A percentile compares a stretch with the other conserved stretches of the same genome.
phyloP scores from a whole-genome alignment of 2,888 invertebrate species.

The Zele albiditarsus region DNA sequence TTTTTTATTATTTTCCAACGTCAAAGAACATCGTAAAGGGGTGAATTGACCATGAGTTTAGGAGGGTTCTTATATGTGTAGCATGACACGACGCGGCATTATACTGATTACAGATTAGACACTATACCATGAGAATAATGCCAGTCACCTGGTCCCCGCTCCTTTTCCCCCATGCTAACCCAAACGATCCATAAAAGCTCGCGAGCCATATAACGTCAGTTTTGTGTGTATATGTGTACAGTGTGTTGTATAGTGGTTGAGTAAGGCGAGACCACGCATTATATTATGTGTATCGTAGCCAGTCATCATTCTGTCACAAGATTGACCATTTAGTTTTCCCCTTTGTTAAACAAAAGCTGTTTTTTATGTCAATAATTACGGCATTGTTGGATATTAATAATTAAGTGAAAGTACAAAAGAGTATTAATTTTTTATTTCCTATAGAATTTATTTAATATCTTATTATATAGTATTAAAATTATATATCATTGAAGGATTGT shows the following conservation, averaged over 20 bases:
- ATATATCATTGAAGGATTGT: background rate
- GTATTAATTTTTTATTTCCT: background rate
- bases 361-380: conserved; percentile 10
- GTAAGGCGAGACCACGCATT: conserved; percentile 12
- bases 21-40: conserved; percentile 26
- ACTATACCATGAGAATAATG: conserved; percentile 55
- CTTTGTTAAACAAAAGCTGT: conserved; percentile 31
- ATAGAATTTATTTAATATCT: background rate
- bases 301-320: conserved; percentile 42
- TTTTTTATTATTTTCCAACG: background rate
- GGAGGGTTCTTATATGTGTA: conserved; percentile 51
- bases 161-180: conserved; percentile 10
- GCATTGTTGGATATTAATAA: conserved; percentile 23
- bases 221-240: background rate
- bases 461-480: background rate
- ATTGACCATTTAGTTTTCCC: conserved; percentile 24
- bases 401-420: conserved; percentile 12
- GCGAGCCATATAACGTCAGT: background rate
- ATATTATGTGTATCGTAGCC: conserved; percentile 33
- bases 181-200: conserved; percentile 50
- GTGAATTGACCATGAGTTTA: conserved; percentile 31
- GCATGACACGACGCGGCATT: conserved; percentile 59
- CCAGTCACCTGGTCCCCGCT: conserved; percentile 58
- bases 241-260: conserved; percentile 8
- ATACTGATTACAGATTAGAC: conserved; percentile 61